These are phyloP conservation scores for Drosophila kurseongensis DNA, from an alignment of 1,140 invertebrate genomes.

Conservation along the genomic window DNA sequence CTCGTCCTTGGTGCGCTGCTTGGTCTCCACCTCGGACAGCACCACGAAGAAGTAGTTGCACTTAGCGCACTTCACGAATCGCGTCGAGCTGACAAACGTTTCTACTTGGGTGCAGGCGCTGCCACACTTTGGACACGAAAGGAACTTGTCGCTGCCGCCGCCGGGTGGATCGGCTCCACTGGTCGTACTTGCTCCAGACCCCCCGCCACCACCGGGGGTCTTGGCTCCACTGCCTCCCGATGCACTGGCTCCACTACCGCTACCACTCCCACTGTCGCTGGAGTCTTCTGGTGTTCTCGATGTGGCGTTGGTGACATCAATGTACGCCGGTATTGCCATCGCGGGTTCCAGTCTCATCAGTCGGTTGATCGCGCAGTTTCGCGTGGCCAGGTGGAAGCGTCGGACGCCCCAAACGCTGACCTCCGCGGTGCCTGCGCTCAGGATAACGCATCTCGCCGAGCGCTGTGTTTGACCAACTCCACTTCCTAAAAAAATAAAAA, in stretches of 20 bases:
- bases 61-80: conserved; percentile 99
- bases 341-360: conserved; percentile 50
- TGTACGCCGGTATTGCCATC: conserved; percentile 62
- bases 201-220: conserved; percentile 26
- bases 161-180: conserved; percentile 65
- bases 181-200: conserved; percentile 42
- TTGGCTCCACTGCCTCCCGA: conserved; percentile 22
- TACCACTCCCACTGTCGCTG: conserved; percentile 20
- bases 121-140: conserved; percentile 97
- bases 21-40: conserved; percentile 95
- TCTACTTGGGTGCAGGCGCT: conserved; percentile 98
- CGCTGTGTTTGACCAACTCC: conserved; percentile 48
- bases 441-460: conserved; percentile 55
- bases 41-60: conserved; percentile 99
- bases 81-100: conserved; percentile 97
- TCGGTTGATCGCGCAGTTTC: conserved; percentile 30
- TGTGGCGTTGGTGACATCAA: conserved; percentile 66
- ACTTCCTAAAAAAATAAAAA: conserved; percentile 30
- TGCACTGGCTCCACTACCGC: conserved; percentile 12
- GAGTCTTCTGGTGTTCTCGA: conserved; percentile 38
- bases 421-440: conserved; percentile 17
- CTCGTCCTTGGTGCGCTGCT: conserved; percentile 91
- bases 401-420: conserved; percentile 16
- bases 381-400: conserved; percentile 54
- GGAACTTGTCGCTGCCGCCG: conserved; percentile 85